These are phyloP conservation scores for Sussaba pulchella DNA, from an alignment of 2,888 invertebrate genomes.

Conservation along the genomic window DNA sequence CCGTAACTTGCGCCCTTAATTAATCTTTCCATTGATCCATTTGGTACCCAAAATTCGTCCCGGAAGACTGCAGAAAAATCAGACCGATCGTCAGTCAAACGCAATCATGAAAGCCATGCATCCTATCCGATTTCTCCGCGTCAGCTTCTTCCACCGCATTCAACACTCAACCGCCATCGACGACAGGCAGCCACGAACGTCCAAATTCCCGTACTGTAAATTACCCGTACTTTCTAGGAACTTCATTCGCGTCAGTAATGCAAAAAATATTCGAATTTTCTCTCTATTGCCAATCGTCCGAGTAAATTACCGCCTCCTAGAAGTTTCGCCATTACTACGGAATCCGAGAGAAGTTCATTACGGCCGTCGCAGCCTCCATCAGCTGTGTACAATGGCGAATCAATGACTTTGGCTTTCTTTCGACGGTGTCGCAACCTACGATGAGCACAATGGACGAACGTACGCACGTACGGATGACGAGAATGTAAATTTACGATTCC, in stretches of 20 bases:
- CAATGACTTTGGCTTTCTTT: slow-evolving; percentile 57
- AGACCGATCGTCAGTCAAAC: too few species aligned
- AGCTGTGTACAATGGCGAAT: slow-evolving; percentile 32
- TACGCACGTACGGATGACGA: neutral
- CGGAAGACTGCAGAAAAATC: too few species aligned
- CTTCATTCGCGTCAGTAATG: slow-evolving; percentile 3
- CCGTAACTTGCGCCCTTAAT: too few species aligned
- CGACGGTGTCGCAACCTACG: slow-evolving; percentile 37
- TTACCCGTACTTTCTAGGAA: slow-evolving; percentile 47
- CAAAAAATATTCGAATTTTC: neutral
- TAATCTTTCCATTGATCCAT: too few species aligned
- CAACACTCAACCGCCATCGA: too few species aligned
- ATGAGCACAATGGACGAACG: slow-evolving; percentile 25
- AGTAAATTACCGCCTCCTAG: neutral
- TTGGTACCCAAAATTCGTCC: too few species aligned
- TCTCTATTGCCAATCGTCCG: neutral
- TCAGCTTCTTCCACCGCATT: too few species aligned
- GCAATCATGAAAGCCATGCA: too few species aligned
- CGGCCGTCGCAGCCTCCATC: slow-evolving; percentile 32
- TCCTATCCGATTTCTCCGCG: too few species aligned
- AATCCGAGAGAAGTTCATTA: slow-evolving; percentile 25
- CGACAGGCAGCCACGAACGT: too few species aligned
- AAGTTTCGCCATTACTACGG: neutral
- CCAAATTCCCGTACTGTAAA: too few species aligned
- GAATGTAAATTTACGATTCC: slow-evolving; percentile 25